Evolutionary conservation across 2,888 invertebrate species (phyloP), one percentile per base, ranked within the genome.

Genomic region (Plebejus melissa): DNA sequence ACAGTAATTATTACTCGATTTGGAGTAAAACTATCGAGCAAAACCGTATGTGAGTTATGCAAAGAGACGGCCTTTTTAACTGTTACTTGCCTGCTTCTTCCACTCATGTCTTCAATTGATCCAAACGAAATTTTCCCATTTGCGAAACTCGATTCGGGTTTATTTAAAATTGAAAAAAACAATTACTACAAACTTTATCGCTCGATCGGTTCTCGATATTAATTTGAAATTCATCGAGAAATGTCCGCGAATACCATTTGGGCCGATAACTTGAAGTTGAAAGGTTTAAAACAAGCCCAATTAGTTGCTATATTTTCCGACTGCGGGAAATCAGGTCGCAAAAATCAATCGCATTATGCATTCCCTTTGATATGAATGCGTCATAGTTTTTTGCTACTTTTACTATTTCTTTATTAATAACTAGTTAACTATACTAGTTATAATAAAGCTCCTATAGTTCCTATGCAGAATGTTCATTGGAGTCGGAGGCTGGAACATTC

Each of bases 271-370:
- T 93, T 88, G 89, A 87, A 90, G 89, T 85, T 85, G 85, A 90
- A 89, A 87, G 89, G 87, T 65, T 89, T 91, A 88, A 86, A 86
- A 87, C 86, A 89, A 87, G 82, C 88, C 91, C 93, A 93, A 93
- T 93, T 93, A 93, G 90, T 88, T 90, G 90, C 90, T 92, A 93
- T 92, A 93, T 92, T 93, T 93, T 86, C 85, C 91, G 92, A 86
- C 81, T 78, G 82, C 85, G 80, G 84, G 83, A 83, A 90, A 90
- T 83, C 88, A 85, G 90, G 89, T 88, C 88, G 86, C 80, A 79
- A 78, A 82, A 83, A 87, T 87, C 83, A 85, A 87, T 86, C 82
- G 79, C 80, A 78, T 78, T 79, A 79, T 75, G 76, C 80, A 79
- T 78, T 80, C 76, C 16, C 60, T 46, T 65, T 65, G 32, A 13